Base-by-base conservation (phyloP, 2,888 invertebrate species). In the Tipula vernalis region DNA sequence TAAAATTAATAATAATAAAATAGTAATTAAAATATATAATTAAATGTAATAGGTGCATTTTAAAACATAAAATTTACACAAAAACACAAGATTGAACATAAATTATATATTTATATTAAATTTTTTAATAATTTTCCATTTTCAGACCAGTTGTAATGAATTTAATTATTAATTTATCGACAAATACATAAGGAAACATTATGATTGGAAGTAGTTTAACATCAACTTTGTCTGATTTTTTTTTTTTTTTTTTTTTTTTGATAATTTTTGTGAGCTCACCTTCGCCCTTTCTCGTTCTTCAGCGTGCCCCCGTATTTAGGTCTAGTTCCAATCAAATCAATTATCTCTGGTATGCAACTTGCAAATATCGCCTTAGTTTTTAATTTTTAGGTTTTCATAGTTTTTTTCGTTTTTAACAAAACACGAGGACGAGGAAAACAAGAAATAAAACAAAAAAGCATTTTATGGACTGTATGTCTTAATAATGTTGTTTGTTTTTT, bases 321-420 rank as follows among this genome's bases (percentile, higher is more conserved):
- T 94, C 99, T 97, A 95, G 98, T 98, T 94, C 99, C 99, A 95
- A 99, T 97, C 95, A 99, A 97, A 96, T 99, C 99, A 94, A 98
- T 98, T 94, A 99, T 99, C 96, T 99, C 99, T 93, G 99, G 99
- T 94, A 99, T 98, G 96, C 98, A 99, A 96, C 98, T 98, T 95
- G 99, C 99, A 97, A 99, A 99, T 96, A 99, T 98, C 95, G 99
- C 99, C 98, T 99, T 42, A 93, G 44, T 84, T 84, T 84, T 39
- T 15, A 39, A 84, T 84, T 84, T 36, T 39, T 84, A 41, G 39
- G 84, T 84, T 39, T 83, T 71, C 84, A 84, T 36, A 42, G 28
- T 36, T 36, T 71, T n/a, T 71, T 71, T 71, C 10, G 12, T 71
- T 71, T 71, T 71, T 71, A 51, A 71, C 28, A 71, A 71, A 39